These are phyloP conservation scores for Arenicola marina DNA, from an alignment of 2,888 invertebrate genomes.

Conservation along the genomic window DNA sequence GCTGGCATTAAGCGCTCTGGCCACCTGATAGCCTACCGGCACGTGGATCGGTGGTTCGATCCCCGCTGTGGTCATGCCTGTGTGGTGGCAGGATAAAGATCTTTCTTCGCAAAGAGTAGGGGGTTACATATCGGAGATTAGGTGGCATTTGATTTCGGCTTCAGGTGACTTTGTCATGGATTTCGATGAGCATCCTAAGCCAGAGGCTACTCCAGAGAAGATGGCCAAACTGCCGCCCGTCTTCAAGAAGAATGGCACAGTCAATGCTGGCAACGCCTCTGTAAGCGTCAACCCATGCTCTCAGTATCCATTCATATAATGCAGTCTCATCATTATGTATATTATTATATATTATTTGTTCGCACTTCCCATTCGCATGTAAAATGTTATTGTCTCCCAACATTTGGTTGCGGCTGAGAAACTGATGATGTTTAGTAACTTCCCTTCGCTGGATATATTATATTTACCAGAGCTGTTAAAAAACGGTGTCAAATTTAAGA, in stretches of 20 bases:
- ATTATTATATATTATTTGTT: neutral
- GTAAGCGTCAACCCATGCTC: slow-evolving; percentile 67
- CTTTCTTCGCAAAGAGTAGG: too few relatives aligned
- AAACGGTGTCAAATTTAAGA: too few relatives aligned
- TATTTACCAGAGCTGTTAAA: too few relatives aligned
- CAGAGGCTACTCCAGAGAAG: slow-evolving; percentile 78
- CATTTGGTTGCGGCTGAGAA: neutral
- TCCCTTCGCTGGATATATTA: too few relatives aligned
- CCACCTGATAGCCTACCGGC: too few relatives aligned
- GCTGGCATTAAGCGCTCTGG: too few relatives aligned
- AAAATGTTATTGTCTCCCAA: neutral
- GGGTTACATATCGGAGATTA: too few relatives aligned
- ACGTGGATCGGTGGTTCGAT: too few relatives aligned
- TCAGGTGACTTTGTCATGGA: slow-evolving; percentile 71
- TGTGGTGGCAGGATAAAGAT: too few relatives aligned
- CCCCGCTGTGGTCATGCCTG: too few relatives aligned
- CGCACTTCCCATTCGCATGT: neutral
- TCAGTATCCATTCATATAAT: slow-evolving; percentile 1
- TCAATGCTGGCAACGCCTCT: slow-evolving; percentile 93
- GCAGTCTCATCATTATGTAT: neutral
- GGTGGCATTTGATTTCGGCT: too few relatives aligned
- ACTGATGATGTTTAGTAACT: neutral
- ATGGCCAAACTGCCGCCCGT: slow-evolving; percentile 84
- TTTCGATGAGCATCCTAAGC: slow-evolving; percentile 88
- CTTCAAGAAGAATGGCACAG: slow-evolving; percentile 92